Conservation (phyloP, 2,888 invertebrate genomes). For the Lissocephala sabroskyi region DNA sequence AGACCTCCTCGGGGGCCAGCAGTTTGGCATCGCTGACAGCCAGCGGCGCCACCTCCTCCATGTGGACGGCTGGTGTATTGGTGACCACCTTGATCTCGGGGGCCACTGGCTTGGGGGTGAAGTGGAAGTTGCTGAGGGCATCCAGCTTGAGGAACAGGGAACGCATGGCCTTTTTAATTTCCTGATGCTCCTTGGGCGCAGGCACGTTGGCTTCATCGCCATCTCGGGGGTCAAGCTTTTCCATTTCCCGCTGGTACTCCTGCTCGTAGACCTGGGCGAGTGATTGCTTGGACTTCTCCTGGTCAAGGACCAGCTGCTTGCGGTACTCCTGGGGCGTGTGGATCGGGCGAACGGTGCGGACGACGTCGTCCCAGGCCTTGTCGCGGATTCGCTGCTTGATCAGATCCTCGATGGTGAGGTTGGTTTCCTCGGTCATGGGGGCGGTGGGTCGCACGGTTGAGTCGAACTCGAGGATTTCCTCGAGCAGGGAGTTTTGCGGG, state of each 20-base stretch:
- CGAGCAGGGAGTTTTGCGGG: constrained; percentile 93
- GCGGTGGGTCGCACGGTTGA: constrained; percentile 88
- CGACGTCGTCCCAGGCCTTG: constrained; percentile 94
- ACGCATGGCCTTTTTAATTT: constrained; percentile 83
- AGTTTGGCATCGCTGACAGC: constrained; percentile 88
- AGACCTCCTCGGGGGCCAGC: constrained; percentile 94
- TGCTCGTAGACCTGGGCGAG: constrained; percentile 95
- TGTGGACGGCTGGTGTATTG: constrained; percentile 90
- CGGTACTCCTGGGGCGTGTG: constrained; percentile 88
- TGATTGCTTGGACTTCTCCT: constrained; percentile 94
- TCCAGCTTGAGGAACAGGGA: constrained; percentile 89
- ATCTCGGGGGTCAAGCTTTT: constrained; percentile 69
- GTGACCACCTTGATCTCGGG: constrained; percentile 92
- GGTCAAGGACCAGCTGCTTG: constrained; percentile 89
- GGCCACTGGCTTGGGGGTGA: constrained; percentile 88
- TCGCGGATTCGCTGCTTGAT: constrained; percentile 94
- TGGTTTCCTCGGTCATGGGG: constrained; percentile 92
- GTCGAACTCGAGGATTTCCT: constrained; percentile 94
- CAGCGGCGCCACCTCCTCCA: constrained; percentile 97
- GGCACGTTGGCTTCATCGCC: constrained; percentile 73
- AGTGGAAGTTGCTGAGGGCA: constrained; percentile 94
- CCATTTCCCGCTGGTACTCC: constrained; percentile 82
- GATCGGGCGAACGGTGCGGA: constrained; percentile 86
- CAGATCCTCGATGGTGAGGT: constrained; percentile 88
- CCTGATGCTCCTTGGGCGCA: constrained; percentile 84